phyloP scores from a whole-genome alignment of 2,888 invertebrate species.

The Limenitis camilla region DNA sequence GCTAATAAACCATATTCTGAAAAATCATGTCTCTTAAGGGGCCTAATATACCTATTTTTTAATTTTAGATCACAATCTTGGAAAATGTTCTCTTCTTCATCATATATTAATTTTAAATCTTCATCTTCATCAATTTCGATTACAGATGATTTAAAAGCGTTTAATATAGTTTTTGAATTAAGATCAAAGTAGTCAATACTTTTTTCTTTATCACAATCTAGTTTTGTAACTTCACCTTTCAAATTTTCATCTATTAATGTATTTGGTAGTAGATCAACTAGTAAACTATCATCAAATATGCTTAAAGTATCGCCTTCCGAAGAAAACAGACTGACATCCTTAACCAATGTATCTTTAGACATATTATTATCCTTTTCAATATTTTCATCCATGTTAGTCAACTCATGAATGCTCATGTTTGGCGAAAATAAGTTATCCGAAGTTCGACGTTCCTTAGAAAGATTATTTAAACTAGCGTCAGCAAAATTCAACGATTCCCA shows the following conservation, averaged over 20 bases:
- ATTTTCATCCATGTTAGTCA: conserved; percentile 21
- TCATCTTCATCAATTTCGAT: conserved; percentile 47
- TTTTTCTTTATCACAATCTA: conserved; percentile 21
- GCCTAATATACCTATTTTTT: conserved; percentile 36
- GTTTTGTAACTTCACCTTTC: conserved; percentile 14
- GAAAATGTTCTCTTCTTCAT: conserved; percentile 38
- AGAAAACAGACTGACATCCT: conserved; percentile 61
- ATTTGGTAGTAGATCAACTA: conserved; percentile 66
- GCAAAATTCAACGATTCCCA: conserved; percentile 62
- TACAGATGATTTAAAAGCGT: conserved; percentile 48
- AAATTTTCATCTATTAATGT: conserved; percentile 56
- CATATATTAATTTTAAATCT: conserved; percentile 57
- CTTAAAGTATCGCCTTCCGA: conserved; percentile 68
- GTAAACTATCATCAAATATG: conserved; percentile 75
- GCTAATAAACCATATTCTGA: conserved; percentile 24
- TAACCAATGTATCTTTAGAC: conserved; percentile 35
- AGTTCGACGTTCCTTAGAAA: conserved; percentile 38
- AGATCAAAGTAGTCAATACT: conserved; percentile 30
- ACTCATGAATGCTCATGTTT: conserved; percentile 52
- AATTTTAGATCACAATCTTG: conserved; percentile 36
- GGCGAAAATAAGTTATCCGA: conserved; percentile 49
- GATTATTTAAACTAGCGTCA: conserved; percentile 43
- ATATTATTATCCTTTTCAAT: conserved; percentile 26
- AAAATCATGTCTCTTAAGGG: conserved; percentile 40
- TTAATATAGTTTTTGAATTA: conserved; percentile 44